Evolutionary conservation across 2,888 invertebrate species (phyloP).

Genomic region (Minunthozetes semirufus): DNA sequence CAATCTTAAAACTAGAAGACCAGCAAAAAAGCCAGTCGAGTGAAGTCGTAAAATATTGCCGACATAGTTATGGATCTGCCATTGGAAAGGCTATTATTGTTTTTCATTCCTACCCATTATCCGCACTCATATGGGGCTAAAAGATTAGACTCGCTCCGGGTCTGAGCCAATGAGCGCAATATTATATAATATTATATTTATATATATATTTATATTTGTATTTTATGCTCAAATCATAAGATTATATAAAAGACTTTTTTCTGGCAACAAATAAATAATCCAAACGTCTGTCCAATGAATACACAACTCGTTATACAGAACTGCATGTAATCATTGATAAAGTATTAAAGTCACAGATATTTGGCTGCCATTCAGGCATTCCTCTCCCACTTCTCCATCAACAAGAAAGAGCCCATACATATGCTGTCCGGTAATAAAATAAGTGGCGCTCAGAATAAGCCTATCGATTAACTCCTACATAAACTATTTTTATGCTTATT

Average conservation of each 20-base stretch:
- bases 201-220: not conserved
- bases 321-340: not conserved
- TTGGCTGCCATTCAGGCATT: not conserved
- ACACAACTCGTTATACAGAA: not conserved
- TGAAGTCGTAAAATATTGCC: too few species aligned
- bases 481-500: not conserved
- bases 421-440: not conserved
- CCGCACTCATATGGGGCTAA: not conserved
- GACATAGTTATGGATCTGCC: not conserved
- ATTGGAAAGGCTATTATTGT: not conserved
- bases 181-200: too few species aligned
- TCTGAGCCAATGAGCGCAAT: too few species aligned
- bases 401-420: not conserved
- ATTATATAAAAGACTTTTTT: not conserved
- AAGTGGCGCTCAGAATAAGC: not conserved
- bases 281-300: not conserved
- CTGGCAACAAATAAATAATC: not conserved
- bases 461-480: constrained; percentile 30
- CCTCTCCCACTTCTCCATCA: not conserved
- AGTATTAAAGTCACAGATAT: not conserved
- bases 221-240: not conserved
- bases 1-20: too few species aligned
- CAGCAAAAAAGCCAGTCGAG: too few species aligned
- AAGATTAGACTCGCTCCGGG: not conserved
- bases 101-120: not conserved